Base-by-base conservation (phyloP, 1,140 invertebrate species). In the Sycophaga agraensis region DNA sequence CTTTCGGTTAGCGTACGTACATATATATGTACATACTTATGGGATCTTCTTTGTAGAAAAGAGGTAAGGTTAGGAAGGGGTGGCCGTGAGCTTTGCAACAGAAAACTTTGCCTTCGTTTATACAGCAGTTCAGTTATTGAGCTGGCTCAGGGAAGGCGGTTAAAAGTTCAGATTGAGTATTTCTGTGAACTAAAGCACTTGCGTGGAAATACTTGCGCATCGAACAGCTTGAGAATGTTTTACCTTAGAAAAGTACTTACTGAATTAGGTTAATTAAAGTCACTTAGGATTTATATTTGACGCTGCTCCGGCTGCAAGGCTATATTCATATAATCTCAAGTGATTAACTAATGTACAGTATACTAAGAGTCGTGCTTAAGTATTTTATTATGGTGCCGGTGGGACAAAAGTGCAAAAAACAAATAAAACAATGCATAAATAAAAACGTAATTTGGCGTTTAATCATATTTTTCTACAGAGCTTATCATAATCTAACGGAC, bases 121-220 rank as follows among this genome's bases (percentile, higher is more conserved):
- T 59, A 51, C 8, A 35, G 16, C 37, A 59, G 57, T 51, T 51
- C 48, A 59, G 39, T 59, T 59, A 59, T 51, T 43, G 57, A 59
- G 48, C 26, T 9, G 34, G 46, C 24, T 21, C 4, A 31, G 28
- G 5, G 28, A 31, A 49, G 28, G 46, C 28, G 48, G 48, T 59
- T 59, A 59, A 59, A 59, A 59, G 57, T 59, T 59, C 48, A 40
- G 58, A 45, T 60, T 53, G 58, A 53, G 58, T 53, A 53, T 60
- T 60, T 49, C 42, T 51, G 34, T 24, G n/a, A 35, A 60, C 24
- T 51, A 31, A 46, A 53, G 49, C 49, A 53, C 58, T 53, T 53
- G 49, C 40, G 45, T 60, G 57, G 57, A 59, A 59, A 59, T 59
- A 59, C 57, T 51, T 59, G 57, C 26, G 28, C 37, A 51, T 59